Base-by-base conservation (phyloP, 2,888 invertebrate genomes). In the Orthonychiurus folsomi region DNA sequence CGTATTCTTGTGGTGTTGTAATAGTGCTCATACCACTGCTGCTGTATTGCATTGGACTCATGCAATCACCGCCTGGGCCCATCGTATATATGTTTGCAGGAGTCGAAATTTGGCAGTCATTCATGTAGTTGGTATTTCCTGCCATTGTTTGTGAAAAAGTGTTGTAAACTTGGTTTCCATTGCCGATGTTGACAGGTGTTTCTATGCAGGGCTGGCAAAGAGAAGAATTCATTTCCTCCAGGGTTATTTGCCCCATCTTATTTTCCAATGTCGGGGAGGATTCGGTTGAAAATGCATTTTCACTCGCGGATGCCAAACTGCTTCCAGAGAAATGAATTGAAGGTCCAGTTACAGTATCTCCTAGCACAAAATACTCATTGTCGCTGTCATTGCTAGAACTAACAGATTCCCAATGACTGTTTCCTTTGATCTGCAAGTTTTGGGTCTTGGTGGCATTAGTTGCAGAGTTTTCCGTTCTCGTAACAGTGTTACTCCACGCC, bases 311-410 rank as follows among this genome's bases (percentile, higher is more conserved):
- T 2, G 25, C 3, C 5, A 55, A 3, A 24, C 37, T 52, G 23
- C 59, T 50, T 3, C 59, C 18, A 15, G 66, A 57, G 55, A 72
- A 70, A 37, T 68, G 69, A 47, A 72, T 72, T 1, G 68, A 67
- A 2, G 72, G 72, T 12, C 70, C 70, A 27, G 67, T 66, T 1
- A 70, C 72, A 2, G 70, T 68, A 12, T 64, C 47, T 50, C 68
- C 68, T 52, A 68, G 56, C 2, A 62, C 55, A n/a, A 60, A 27
- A 59, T 55, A 57, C 48, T 70, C 72, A 28, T 63, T 68, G 18
- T 69, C 72, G 53, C 66, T 68, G 12, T 70, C 70, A 54, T 67
- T 68, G 21, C 66, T 65, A 28, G 58, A 59, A 24, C 63, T 21
- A n/a, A n/a, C n/a, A n/a, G n/a, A n/a, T n/a, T n/a, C n/a, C n/a